Base-by-base conservation (phyloP, 2,113 vertebrate species). In the Rhinoderma darwinii region DNA sequence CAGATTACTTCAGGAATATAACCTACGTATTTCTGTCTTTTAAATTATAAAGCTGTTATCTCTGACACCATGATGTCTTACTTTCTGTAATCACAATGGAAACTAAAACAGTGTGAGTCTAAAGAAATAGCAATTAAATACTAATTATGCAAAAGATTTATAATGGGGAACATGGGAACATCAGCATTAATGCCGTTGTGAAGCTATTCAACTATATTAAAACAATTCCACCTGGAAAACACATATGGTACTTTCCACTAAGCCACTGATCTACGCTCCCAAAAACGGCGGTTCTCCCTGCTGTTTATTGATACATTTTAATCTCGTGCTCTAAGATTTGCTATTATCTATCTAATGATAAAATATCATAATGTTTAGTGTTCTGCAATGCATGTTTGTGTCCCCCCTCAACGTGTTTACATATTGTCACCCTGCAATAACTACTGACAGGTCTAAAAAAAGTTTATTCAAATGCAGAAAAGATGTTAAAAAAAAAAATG, bases 121-220 rank as follows among this genome's bases (percentile, higher is more conserved):
- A 47, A 75, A 75, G 73, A 75, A 75, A 75, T 75, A 27, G 39
- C 73, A 75, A 75, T 75, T 75, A 75, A 75, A 75, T 44, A 44
- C 73, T 75, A 75, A 75, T 75, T 47, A 75, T 30, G 73, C n/a
- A 44, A n/a, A 43, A 75, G 73, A 44, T 47, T 44, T 75, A 43
- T 44, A 47, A 75, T 44, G 39, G 39, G 73, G 41, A 14, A 12
- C 27, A 39, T 47, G 73, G 73, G 73, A 75, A 47, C 73, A 75
- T 44, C 39, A 27, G 73, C 73, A 75, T 75, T 47, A 47, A 44
- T 75, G 73, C 14, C 73, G 44, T 39, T 75, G 39, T 75, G 73
- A 27, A 75, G 41, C 73, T 22, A 44, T 75, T 75, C 22, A n/a
- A 30, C 41, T 43, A 47, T 75, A 75, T 75, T 75, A 75, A 75